These are phyloP conservation scores for Polydesmus complanatus DNA, from an alignment of 2,888 invertebrate genomes.

Conservation along the genomic window DNA sequence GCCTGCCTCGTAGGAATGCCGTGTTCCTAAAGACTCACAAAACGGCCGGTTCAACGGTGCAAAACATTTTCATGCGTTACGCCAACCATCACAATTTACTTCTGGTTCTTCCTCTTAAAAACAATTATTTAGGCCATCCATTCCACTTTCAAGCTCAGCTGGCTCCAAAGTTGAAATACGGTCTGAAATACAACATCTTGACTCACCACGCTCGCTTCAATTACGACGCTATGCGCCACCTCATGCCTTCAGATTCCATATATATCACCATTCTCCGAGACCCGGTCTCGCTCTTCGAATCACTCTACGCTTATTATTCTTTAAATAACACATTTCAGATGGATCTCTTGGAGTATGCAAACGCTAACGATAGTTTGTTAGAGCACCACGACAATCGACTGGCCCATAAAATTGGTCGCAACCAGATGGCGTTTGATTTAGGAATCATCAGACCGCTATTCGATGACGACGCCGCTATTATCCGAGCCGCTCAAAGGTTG, in stretches of 20 bases:
- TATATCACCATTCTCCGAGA: constrained; percentile 20
- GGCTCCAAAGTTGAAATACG: constrained; percentile 2
- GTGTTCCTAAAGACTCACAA: constrained; percentile 21
- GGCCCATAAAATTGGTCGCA: constrained; percentile 15
- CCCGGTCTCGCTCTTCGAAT: constrained; percentile 18
- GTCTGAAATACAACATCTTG: constrained; percentile 18
- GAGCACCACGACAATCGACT: constrained; percentile 12
- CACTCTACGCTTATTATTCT: constrained; percentile 16
- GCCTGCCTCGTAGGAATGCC: constrained; percentile 5
- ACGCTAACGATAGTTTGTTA: constrained; percentile 1
- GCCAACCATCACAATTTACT: constrained; percentile 13
- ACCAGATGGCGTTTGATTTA: constrained; percentile 19
- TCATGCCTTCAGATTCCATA: constrained; percentile 16
- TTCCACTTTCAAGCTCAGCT: constrained; percentile 11
- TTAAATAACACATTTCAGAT: constrained; percentile 1
- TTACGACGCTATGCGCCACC: not conserved
- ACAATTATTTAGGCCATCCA: constrained; percentile 20
- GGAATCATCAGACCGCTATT: constrained; percentile 12
- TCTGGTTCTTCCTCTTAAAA: constrained; percentile 17
- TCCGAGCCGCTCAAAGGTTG: constrained; percentile 5
- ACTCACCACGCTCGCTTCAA: constrained; percentile 19
- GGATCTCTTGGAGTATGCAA: constrained; percentile 19
- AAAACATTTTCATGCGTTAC: constrained; percentile 19
- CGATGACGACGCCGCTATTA: not conserved
- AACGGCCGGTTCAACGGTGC: constrained; percentile 19